Conservation (phyloP, 2,888 invertebrate species). For the Hyalella azteca region DNA sequence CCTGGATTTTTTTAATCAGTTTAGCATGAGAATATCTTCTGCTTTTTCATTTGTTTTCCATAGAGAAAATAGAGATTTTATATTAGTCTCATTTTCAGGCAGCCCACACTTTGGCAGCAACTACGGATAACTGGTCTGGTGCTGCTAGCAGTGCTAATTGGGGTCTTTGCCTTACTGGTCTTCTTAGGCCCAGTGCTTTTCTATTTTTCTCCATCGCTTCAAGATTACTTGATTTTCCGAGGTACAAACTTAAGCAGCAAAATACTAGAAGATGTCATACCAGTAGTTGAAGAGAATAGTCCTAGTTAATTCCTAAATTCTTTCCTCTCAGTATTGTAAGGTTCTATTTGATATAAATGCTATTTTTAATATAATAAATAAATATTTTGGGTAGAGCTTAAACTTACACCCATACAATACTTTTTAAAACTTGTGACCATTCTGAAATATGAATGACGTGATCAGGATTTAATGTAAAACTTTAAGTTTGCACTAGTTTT, state of each 20-base stretch:
- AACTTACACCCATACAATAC: too few species aligned
- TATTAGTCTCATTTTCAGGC: not conserved
- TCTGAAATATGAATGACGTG: too few species aligned
- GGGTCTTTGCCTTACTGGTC: not conserved
- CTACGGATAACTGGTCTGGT: not conserved
- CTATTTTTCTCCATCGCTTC: constrained; percentile 29
- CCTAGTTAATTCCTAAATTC: not conserved
- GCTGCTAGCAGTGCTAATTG: not conserved
- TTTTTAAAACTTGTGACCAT: too few species aligned
- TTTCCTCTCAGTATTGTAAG: not conserved
- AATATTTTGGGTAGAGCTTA: too few species aligned
- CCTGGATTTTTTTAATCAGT: not conserved
- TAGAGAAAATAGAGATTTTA: not conserved
- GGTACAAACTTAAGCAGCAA: not conserved
- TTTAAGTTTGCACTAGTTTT: too few species aligned
- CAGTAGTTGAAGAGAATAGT: not conserved
- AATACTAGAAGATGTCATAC: not conserved
- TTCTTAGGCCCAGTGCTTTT: constrained; percentile 3
- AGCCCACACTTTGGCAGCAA: constrained; percentile 4
- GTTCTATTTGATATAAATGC: not conserved
- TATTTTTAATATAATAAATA: not conserved
- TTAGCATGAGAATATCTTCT: not conserved
- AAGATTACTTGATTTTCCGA: constrained; percentile 12
- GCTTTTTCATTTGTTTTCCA: not conserved
- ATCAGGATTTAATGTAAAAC: too few species aligned